Base-by-base conservation (phyloP, 2,888 invertebrate genomes). In the Drosophila quasianomalipes region DNA sequence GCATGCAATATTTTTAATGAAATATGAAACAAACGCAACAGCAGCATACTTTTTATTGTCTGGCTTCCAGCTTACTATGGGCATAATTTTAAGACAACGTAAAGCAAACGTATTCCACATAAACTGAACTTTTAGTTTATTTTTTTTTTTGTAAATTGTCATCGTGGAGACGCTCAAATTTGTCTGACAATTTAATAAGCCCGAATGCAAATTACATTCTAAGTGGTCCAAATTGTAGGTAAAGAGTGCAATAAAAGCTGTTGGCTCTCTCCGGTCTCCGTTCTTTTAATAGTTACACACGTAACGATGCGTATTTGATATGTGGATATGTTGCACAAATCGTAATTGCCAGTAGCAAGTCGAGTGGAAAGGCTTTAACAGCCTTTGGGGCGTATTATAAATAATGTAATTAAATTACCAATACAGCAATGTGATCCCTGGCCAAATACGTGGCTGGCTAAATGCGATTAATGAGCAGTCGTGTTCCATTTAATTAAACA, bases 1-100 rank as follows among this genome's bases (percentile, higher is more conserved):
- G 61, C 68, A 73, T 73, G 85, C 83, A 90, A 88, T 86, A 82
- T 76, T 90, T 85, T 85, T 85, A 87, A 85, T 85, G 90, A 90
- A 86, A 86, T 90, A 90, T 77, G 85, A 72, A 86, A 41, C 31
- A 47, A 14, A 37, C 22, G 10, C 44, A 53, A 49, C 41, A 19
- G 52, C 4, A 22, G 53, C 7, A 31, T 16, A 59, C 26, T 28
- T 28, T 16, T 26, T 4, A 47, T 28, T 65, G 51, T 49, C 49
- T 47, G 39, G 30, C 59, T 66, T 77, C 70, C 73, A 71, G 53
- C 63, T 65, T 66, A 76, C 76, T 86, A 57, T 63, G 53, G n/a
- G 41, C 53, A 55, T 65, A 63, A 74, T 58, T 72, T 70, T 57
- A 44, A 39, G 49, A 69, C 37, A 66, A 12, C 74, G 30, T 57